A percentile compares a stretch with the other conserved stretches of the same genome.
Conservation (phyloP, 2,113 vertebrate species). For the Eublepharis macularius region DNA sequence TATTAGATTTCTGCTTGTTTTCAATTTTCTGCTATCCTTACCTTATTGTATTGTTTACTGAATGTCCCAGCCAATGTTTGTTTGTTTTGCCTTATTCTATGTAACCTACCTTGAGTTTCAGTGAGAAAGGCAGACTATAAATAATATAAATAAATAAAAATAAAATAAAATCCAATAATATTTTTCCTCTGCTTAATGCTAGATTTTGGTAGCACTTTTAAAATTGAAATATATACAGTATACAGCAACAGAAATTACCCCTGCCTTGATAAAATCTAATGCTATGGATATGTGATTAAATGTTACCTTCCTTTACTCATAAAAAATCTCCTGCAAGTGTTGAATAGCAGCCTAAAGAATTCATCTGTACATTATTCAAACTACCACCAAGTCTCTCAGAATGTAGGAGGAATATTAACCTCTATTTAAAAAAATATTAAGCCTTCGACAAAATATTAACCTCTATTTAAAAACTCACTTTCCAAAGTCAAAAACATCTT, state of each 20-base stretch:
- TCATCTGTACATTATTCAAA: neutral
- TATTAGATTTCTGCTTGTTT: no score
- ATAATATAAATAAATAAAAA: no score
- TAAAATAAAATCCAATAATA: neutral
- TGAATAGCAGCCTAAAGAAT: neutral
- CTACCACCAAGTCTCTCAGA: neutral
- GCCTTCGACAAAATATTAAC: no score
- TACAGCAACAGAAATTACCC: no score
- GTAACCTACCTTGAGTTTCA: no score
- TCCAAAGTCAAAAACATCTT: neutral
- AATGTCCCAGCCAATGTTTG: no score
- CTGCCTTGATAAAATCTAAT: constrained; percentile 9
- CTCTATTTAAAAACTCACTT: no score
- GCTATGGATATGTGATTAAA: constrained; percentile 19
- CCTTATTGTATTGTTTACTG: no score
- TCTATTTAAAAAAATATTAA: no score
- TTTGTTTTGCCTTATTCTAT: no score
- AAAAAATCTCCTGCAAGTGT: neutral
- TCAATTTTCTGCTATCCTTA: no score
- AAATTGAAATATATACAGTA: neutral
- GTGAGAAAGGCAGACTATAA: no score
- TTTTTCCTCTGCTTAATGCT: neutral
- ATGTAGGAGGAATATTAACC: neutral
- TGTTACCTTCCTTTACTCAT: neutral
- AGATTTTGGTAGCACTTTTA: constrained; percentile 25